Conservation (phyloP, 2,113 vertebrate genomes). For the Riparia riparia region DNA sequence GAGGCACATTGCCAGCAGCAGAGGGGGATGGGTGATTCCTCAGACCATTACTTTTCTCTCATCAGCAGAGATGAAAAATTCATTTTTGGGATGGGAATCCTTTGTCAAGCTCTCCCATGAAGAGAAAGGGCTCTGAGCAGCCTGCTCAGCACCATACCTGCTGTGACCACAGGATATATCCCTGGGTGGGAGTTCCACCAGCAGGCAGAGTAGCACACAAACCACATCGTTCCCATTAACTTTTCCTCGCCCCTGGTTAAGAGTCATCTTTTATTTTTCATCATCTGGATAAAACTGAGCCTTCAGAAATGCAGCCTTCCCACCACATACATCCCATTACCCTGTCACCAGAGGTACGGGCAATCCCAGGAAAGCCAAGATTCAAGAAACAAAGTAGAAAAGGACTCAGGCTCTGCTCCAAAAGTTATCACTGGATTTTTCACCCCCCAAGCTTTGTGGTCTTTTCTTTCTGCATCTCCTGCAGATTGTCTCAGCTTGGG, state of each 20-base stretch:
- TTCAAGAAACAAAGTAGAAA: background rate
- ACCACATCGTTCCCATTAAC: background rate
- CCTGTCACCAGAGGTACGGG: background rate
- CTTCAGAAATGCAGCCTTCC: background rate
- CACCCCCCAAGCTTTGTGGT: background rate
- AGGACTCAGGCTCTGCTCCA: background rate
- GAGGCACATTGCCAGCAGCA: background rate
- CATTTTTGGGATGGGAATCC: background rate
- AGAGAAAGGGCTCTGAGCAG: background rate
- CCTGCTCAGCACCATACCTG: background rate
- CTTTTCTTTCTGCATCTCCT: background rate
- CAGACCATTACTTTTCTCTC: background rate
- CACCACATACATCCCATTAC: background rate
- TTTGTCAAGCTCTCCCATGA: background rate
- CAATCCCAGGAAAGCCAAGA: background rate
- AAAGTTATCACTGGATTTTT: background rate
- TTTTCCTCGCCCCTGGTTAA: background rate
- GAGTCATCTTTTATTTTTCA: background rate
- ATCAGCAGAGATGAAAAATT: constrained; percentile 3
- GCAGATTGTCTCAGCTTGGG: background rate
- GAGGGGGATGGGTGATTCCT: background rate
- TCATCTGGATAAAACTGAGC: background rate
- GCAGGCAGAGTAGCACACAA: background rate
- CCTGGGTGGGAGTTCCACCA: background rate
- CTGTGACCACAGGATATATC: background rate